Evolutionary conservation across 2,888 invertebrate genomes (phyloP), one percentile per base, ranked within the genome.

Genomic region (Nymphalis c-album): DNA sequence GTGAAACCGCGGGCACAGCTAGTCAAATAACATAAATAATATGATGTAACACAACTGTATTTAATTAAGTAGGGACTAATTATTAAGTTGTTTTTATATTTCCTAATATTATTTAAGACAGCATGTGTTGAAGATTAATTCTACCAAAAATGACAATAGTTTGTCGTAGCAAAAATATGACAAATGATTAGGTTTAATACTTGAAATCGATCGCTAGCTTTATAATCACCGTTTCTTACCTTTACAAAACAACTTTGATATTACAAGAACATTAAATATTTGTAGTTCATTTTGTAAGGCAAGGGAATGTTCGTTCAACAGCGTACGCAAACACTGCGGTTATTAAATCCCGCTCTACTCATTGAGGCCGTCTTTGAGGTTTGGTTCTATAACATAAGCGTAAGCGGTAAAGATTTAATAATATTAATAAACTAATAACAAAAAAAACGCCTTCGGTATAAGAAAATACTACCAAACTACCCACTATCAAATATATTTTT

Each of bases 261-360:
- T 51, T 20, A 22, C 2, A 51, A 20, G 26, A 16, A 22, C 16
- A 51, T 20, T 51, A 51, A 51, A 51, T 51, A 51, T 51, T 51
- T 22, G 22, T 51, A 51, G 26, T 51, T 51, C 51, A 22, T 51
- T 51, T 51, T 51, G 22, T 22, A 16, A 22, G 20, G 13, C 51
- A 22, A 51, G 51, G 51, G 51, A 26, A 16, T 17, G 22, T 6
- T 10, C 22, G 22, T 22, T 51, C 26, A 51, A 51, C 10, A 51
- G 51, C 51, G 51, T 10, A 51, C 6, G 26, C 13, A 51, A 51
- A 51, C 51, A 51, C 22, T 51, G 51, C 16, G 51, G 51, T 51
- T 51, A 51, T 51, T 51, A 51, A 51, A 51, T 51, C 51, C 51
- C 13, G 51, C 16, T 16, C 26, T 20, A 20, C 20, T 51, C 51